Conservation (phyloP, 2,113 vertebrate species). For the Peromyscus leucopus region DNA sequence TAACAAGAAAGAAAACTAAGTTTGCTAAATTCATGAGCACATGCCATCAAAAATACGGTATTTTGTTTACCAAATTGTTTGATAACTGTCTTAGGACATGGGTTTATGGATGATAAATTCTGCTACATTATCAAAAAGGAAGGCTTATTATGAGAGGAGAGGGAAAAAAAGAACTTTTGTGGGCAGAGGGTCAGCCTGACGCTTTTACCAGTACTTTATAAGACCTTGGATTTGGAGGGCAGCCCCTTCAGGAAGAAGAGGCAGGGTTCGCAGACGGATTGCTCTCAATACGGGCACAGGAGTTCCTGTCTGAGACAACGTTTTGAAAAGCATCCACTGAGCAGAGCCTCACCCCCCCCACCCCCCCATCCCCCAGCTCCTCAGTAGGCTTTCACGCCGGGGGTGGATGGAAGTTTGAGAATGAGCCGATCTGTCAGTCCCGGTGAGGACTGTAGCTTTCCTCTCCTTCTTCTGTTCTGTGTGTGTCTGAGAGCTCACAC, state of each 20-base stretch:
- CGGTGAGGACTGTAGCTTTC: not conserved
- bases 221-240: not conserved
- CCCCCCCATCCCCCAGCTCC: not conserved
- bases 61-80: conserved; percentile 32
- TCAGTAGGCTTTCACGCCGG: not conserved
- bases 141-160: not conserved
- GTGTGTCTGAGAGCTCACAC: conserved; percentile 9
- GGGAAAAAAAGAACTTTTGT: not conserved
- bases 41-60: not conserved
- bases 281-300: not conserved
- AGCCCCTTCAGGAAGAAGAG: conserved; percentile 23
- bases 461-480: conserved; percentile 10
- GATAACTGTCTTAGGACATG: conserved; percentile 24
- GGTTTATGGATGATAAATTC: not conserved
- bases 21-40: conserved; percentile 17
- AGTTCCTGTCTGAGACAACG: not conserved
- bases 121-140: not conserved
- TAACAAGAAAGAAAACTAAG: not conserved
- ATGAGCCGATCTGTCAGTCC: not conserved
- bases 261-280: not conserved
- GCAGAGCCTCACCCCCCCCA: not conserved
- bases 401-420: not conserved
- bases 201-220: not conserved
- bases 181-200: not conserved
- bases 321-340: conserved; percentile 25